Evolutionary conservation across 1,140 invertebrate species (phyloP).

Genomic region (Saccostrea cuccullata): DNA sequence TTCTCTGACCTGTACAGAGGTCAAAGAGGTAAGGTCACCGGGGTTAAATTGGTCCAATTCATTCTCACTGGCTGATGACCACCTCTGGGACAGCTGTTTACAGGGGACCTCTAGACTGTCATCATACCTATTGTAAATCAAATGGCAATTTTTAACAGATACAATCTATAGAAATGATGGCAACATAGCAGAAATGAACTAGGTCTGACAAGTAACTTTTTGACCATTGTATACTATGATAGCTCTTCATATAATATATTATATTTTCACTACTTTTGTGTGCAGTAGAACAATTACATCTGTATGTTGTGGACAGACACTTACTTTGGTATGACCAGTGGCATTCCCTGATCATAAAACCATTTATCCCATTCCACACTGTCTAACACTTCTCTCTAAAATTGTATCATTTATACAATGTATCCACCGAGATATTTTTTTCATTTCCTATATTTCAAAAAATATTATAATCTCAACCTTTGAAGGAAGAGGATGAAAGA

Average conservation of each 20-base stretch:
- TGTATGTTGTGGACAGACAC: background rate
- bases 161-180: background rate
- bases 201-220: too few species aligned
- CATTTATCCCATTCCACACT: slow-evolving; percentile 91
- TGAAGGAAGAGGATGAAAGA: too few species aligned
- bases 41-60: slow-evolving; percentile 77
- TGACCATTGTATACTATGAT: too few species aligned
- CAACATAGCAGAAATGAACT: background rate
- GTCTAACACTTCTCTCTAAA: slow-evolving; percentile 70
- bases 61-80: slow-evolving; percentile 79
- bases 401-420: background rate
- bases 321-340: slow-evolving; percentile 89
- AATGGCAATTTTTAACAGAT: background rate
- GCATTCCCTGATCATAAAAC: slow-evolving; percentile 91
- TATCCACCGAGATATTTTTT: too few species aligned
- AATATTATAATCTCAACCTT: too few species aligned
- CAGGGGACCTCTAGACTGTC: slow-evolving; percentile 84
- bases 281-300: background rate
- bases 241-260: too few species aligned
- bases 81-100: slow-evolving; percentile 81
- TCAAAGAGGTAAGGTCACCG: slow-evolving; percentile 82
- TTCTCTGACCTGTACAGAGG: slow-evolving; percentile 85
- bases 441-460: too few species aligned
- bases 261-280: background rate
- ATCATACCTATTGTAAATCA: slow-evolving; percentile 83